Percentiles rank a stretch among this genome's conserved stretches.
These are phyloP conservation scores for Microcebus lehilahytsara DNA, from an alignment of 2,113 vertebrate species.

Conservation along the genomic window DNA sequence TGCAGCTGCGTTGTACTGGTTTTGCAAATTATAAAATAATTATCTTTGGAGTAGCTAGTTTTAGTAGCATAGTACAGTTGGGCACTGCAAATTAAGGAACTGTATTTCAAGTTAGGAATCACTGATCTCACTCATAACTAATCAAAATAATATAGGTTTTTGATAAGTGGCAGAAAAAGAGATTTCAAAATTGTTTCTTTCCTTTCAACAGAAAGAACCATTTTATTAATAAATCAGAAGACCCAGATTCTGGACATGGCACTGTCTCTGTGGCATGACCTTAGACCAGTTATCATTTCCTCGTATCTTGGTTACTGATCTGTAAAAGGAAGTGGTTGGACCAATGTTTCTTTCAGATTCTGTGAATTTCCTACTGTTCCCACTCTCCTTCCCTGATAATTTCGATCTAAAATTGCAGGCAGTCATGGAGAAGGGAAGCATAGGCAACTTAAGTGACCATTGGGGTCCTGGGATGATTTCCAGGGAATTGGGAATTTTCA, in stretches of 20 bases:
- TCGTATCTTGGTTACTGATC: neutral
- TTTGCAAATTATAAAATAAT: constrained; percentile 36
- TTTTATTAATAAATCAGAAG: neutral
- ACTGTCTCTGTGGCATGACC: neutral
- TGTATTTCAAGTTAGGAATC: neutral
- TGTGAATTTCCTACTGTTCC: neutral
- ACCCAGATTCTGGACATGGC: neutral
- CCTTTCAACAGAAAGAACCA: neutral
- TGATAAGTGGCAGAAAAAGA: neutral
- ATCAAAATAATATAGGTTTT: neutral
- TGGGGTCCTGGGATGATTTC: neutral
- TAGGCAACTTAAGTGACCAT: neutral
- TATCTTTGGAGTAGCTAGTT: neutral
- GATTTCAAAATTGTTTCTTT: neutral
- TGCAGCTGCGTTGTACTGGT: neutral
- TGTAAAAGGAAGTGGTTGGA: neutral
- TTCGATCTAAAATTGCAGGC: neutral
- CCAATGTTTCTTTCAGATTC: neutral
- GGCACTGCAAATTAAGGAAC: neutral
- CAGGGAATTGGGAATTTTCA: neutral
- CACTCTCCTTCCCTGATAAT: neutral
- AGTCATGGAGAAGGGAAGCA: neutral
- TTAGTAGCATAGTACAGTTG: neutral
- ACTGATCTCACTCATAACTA: neutral
- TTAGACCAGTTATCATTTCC: neutral